These are phyloP conservation scores for Saccopteryx leptura DNA, from an alignment of 2,113 vertebrate genomes.

Conservation along the genomic window DNA sequence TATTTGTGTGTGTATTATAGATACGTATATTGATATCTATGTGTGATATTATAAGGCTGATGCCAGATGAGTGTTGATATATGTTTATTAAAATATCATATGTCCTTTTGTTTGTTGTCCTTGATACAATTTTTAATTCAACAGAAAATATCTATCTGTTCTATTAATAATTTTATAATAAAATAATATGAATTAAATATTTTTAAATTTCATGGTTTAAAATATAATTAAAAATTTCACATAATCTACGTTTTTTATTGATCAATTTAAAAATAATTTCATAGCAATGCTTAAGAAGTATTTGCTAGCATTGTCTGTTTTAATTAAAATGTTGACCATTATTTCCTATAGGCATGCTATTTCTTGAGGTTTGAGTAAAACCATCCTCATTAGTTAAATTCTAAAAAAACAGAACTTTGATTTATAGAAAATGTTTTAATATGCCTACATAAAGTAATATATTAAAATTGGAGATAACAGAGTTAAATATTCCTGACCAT, in stretches of 20 bases:
- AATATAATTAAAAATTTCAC: background rate
- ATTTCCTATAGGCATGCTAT: background rate
- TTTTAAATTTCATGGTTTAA: background rate
- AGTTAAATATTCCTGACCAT: background rate
- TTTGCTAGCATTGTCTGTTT: background rate
- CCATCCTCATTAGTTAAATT: background rate
- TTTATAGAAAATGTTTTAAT: background rate
- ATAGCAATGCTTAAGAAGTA: background rate
- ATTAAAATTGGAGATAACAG: background rate
- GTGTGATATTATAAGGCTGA: background rate
- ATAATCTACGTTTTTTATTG: background rate
- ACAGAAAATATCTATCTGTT: background rate
- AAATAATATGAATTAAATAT: background rate
- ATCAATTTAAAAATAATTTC: background rate
- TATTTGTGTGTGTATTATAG: background rate
- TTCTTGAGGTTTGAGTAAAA: background rate
- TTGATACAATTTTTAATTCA: background rate
- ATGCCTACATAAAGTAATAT: accelerated
- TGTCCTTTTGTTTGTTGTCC: background rate
- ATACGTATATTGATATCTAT: background rate
- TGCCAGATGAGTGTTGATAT: background rate
- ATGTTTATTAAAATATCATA: background rate
- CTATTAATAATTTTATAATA: background rate
- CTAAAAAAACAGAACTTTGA: background rate
- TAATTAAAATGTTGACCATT: background rate